Conservation (phyloP, 2,888 invertebrate species). For the Caenorhabditis virilis region DNA sequence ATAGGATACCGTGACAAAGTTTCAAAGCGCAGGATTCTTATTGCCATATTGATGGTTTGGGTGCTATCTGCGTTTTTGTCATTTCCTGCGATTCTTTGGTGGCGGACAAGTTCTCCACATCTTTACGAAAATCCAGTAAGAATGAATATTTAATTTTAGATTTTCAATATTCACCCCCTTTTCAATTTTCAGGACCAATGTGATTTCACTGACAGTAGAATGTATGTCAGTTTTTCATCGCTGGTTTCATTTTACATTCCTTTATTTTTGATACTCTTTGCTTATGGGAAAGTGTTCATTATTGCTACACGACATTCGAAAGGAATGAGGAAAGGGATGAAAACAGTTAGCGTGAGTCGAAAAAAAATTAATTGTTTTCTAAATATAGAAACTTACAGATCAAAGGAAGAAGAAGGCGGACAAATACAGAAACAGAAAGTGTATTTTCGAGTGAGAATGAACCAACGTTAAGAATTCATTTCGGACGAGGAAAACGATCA, state of each 20-base stretch:
- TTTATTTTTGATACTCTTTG: slow-evolving; percentile 94
- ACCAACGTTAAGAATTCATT: slow-evolving; percentile 63
- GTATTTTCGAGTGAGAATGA: slow-evolving; percentile 49
- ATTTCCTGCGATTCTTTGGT: slow-evolving; percentile 87
- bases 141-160: no score
- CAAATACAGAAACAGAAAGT: slow-evolving; percentile 52
- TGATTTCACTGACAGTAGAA: slow-evolving; percentile 92
- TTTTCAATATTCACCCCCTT: no score
- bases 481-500: slow-evolving; percentile 48
- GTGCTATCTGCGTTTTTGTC: slow-evolving; percentile 93
- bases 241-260: slow-evolving; percentile 97
- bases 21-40: slow-evolving; percentile 84
- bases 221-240: slow-evolving; percentile 94
- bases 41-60: slow-evolving; percentile 92
- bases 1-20: slow-evolving; percentile 94
- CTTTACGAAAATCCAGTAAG: slow-evolving; percentile 49
- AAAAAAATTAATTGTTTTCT: no score
- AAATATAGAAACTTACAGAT: slow-evolving; percentile 25
- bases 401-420: slow-evolving; percentile 37
- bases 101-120: slow-evolving; percentile 73
- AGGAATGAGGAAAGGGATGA: slow-evolving; percentile 60
- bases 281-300: slow-evolving; percentile 81
- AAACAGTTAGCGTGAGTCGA: slow-evolving; percentile 53
- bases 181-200: slow-evolving; percentile 74
- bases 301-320: slow-evolving; percentile 66